These are phyloP conservation scores for Epinotia ramella DNA, from an alignment of 2,888 invertebrate genomes.

Conservation along the genomic window DNA sequence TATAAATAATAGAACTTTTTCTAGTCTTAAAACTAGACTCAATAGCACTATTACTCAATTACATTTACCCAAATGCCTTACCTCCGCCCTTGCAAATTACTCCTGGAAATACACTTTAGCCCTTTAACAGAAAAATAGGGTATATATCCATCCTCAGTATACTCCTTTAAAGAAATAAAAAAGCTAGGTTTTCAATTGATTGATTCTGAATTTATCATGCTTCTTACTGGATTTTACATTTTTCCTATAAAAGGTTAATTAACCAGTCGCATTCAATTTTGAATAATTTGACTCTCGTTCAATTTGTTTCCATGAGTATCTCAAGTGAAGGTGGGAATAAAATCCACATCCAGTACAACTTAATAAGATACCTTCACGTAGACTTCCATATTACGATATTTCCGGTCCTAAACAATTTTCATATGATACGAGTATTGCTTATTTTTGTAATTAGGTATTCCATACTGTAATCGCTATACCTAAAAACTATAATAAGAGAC, in stretches of 20 bases:
- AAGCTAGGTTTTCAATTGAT: neutral
- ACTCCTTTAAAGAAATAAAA: neutral
- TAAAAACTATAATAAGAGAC: slow-evolving; percentile 21
- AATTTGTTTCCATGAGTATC: neutral
- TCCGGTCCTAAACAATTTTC: neutral
- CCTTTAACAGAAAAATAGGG: neutral
- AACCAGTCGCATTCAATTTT: neutral
- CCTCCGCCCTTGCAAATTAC: slow-evolving; percentile 11
- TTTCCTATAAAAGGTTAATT: neutral
- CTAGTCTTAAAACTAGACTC: slow-evolving; percentile 32
- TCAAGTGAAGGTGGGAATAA: neutral
- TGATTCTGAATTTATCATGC: neutral
- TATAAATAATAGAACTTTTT: slow-evolving; percentile 40
- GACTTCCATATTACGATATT: neutral
- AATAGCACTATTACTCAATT: slow-evolving; percentile 26
- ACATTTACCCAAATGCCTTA: slow-evolving; percentile 30
- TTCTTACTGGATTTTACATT: neutral
- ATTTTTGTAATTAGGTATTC: neutral
- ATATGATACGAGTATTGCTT: neutral
- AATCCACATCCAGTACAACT: neutral
- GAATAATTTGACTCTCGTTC: neutral
- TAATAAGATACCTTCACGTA: neutral
- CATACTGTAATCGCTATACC: neutral
- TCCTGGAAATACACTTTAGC: neutral
- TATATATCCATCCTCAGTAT: neutral